Percentiles rank a stretch among this genome's conserved stretches.
Evolutionary conservation across 2,113 vertebrate species (phyloP).

Genomic region (Hystrix brachyura): DNA sequence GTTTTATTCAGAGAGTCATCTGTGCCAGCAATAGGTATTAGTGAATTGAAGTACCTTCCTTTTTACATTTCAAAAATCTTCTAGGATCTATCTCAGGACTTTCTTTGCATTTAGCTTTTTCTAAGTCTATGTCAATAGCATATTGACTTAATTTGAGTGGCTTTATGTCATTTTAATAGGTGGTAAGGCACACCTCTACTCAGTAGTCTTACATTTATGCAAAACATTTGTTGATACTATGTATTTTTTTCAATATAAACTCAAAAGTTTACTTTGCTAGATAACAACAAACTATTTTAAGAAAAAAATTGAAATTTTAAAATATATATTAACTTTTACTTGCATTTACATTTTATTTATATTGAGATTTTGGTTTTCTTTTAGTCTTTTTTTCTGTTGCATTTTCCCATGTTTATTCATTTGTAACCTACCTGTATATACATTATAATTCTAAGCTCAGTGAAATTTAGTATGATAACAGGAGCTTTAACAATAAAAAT

Average conservation of each 20-base stretch:
- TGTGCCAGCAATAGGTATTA: background rate
- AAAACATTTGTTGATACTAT: background rate
- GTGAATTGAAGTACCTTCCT: background rate
- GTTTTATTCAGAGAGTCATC: background rate
- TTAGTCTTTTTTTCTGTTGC: background rate
- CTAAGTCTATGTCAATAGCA: background rate
- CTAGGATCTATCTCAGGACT: background rate
- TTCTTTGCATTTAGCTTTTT: background rate
- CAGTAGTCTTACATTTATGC: background rate
- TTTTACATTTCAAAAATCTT: background rate
- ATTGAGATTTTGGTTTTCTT: background rate
- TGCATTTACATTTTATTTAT: background rate
- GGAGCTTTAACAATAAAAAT: background rate
- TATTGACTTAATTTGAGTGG: background rate
- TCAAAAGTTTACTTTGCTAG: background rate
- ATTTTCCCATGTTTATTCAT: background rate
- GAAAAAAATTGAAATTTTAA: background rate
- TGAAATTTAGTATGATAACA: constrained; percentile 9
- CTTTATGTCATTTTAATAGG: background rate
- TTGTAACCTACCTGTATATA: background rate
- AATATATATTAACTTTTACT: background rate
- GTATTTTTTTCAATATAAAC: background rate
- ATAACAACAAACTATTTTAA: background rate
- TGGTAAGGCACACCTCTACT: background rate
- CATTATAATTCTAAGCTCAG: background rate